Evolutionary conservation across 2,888 invertebrate species (phyloP), one percentile per base, ranked within the genome.

Genomic region (Panopea generosa): DNA sequence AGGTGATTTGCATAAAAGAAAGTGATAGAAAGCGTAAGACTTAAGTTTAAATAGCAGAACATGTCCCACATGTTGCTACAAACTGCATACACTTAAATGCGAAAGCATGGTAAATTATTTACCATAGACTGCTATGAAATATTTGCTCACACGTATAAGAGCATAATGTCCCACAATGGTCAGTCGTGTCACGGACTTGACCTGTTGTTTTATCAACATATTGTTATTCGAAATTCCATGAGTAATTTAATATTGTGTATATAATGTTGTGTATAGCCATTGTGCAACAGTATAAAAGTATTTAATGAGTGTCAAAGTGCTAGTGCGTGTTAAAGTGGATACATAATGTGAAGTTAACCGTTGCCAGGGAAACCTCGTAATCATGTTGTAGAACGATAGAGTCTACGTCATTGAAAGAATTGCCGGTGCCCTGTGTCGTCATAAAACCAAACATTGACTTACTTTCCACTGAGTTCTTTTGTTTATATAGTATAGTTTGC

Each of bases 231-330:
- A 20, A 52, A 20, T 69, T 69, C 69, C 69, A 69, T 69, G 38
- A 38, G 55, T 60, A 52, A 69, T 69, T 69, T 69, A 69, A 69
- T 69, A 61, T 60, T 61, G 55, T 69, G 69, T 69, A 69, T 33
- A 68, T 68, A 69, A 33, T 61, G 26, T 18, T 59, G 52, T 59
- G 60, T 59, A 60, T 59, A 52, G 49, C 55, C 45, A 56, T 47
- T 49, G 62, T 50, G 38, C 24, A n/a, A 50, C 27, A 26, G 59
- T 71, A 56, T 65, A 63, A 24, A 52, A 33, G 52, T 71, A 65
- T 71, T 71, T 71, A 63, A 45, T 55, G 65, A 66, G 65, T 57
- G 65, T 53, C 50, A 24, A 72, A 72, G 72, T 72, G 72, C 72
- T 72, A 72, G 26, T 52, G 38, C 45, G 67, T 55, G 29, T 20